Base-by-base conservation (phyloP, 2,888 invertebrate genomes). In the Thyatira batis region DNA sequence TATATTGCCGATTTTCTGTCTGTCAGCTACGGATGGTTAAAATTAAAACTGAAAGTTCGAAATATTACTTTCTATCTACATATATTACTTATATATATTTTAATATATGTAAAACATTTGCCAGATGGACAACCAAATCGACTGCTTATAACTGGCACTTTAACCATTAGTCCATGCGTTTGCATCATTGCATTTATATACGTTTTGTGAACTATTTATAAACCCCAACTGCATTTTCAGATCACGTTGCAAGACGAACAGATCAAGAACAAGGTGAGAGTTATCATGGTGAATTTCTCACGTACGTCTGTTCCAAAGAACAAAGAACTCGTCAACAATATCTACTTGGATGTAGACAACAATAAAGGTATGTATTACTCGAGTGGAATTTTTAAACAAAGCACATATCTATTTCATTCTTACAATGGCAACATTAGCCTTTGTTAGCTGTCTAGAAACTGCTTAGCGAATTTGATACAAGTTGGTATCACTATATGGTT, bases 231-330 rank as follows among this genome's bases (percentile, higher is more conserved):
- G 51, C 9, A 20, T 1, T 86, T 81, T 21, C 82, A 92, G 92
- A 92, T 92, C 44, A 92, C 92, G 43, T 72, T 92, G 30, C 92
- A 92, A 85, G 92, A 92, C 76, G 91, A 91, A 66, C 69, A 82
- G 6, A 87, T 87, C 59, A 92, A 92, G 67, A 92, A 92, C 67
- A 92, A 92, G 80, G 92, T 92, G 5, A 69, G 92, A 63, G 92
- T 92, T 3, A 92, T 92, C 53, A 92, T 92, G 92, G 71, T 92
- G 10, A 87, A 87, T 59, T 92, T 92, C 63, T 71, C 81, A 1
- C 78, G 75, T 45, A 63, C 72, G 21, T 64, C 65, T 1, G 61
- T 92, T 9, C 87, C 90, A 0, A 85, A 83, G 58, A 72, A 76
- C 63, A 91, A 81, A 62, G 81, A 87, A 13, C 75, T 91, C 13